Percentiles rank a stretch among this genome's conserved stretches.
phyloP scores from a whole-genome alignment of 2,797 vertebrate species.

The Podarcis lilfordi region DNA sequence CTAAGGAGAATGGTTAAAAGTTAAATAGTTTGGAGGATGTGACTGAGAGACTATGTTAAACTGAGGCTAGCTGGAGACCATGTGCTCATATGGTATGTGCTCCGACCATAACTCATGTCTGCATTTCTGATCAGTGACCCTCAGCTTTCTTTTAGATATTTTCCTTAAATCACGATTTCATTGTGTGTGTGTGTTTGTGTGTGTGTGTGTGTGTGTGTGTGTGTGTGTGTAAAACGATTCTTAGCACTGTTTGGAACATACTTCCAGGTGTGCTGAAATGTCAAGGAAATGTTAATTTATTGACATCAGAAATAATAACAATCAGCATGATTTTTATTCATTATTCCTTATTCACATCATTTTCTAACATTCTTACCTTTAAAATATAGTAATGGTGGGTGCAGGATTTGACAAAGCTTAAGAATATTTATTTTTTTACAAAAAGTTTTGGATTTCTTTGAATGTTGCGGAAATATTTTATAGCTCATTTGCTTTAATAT shows the following conservation, averaged over 20 bases:
- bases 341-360: neutral
- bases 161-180: slow-evolving; percentile 62
- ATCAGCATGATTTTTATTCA: neutral
- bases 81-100: slow-evolving; percentile 33
- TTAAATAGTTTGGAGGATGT: slow-evolving; percentile 68
- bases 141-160: slow-evolving; percentile 62
- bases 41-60: slow-evolving; percentile 62
- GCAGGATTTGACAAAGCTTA: neutral
- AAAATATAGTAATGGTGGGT: accelerated
- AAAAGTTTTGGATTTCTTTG: neutral
- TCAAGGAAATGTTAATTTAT: slow-evolving; percentile 29
- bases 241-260: neutral
- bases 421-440: neutral
- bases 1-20: slow-evolving; percentile 61
- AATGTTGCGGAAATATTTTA: neutral
- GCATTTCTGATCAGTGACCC: slow-evolving; percentile 71
- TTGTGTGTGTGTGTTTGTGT: neutral
- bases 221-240: too few relatives aligned
- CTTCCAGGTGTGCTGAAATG: neutral
- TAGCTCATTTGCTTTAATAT: neutral
- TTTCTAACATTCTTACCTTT: neutral
- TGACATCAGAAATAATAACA: neutral
- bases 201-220: too few relatives aligned
- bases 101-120: slow-evolving; percentile 59
- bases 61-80: slow-evolving; percentile 54